Base-by-base conservation (phyloP, 2,888 invertebrate species). In the Phymatocera aterrima region DNA sequence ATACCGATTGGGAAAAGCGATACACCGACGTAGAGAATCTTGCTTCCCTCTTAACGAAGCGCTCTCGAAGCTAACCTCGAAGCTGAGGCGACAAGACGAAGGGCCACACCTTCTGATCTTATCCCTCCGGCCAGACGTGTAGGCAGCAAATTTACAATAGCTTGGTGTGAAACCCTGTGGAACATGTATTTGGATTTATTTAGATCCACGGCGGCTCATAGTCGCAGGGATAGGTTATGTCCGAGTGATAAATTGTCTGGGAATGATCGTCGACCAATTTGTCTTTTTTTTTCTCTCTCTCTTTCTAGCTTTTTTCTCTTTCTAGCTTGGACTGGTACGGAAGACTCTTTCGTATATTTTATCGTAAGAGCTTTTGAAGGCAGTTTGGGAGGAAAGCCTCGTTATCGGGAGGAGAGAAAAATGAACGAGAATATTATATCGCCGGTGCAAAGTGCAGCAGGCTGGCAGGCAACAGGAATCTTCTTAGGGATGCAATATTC, bases 401-500 rank as follows among this genome's bases (percentile, higher is more conserved):
- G n/a, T n/a, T n/a, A n/a, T n/a, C n/a, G 18, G 48, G 6, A 51
- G 4, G 6, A 51, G 18, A 2, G 3, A 51, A 8, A 6, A 34
- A 61, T 5, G 15, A 64, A 40, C 34, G 37, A 37, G 24, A 64
- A 51, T 46, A 64, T 46, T 21, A 43, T 68, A 40, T 68, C 43
- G 43, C 24, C n/a, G 24, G 28, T 5, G 46, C 43, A 68, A 68
- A 68, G 68, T 68, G 68, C 68, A 8, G 15, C 54, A 43, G 57
- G 57, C n/a, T n/a, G n/a, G n/a, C 37, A 34, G 51, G 34, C 37
- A 72, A 37, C 72, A 21, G 72, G 72, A 72, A 72, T 72, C 51
- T 51, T 37, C 21, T 51, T 48, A 72, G 72, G 51, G 15, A 51
- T 72, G 72, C 51, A 72, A 72, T 72, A 72, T 72, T 72, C 51